phyloP scores from a whole-genome alignment of 1,140 invertebrate genomes.

The Apis cerana region DNA sequence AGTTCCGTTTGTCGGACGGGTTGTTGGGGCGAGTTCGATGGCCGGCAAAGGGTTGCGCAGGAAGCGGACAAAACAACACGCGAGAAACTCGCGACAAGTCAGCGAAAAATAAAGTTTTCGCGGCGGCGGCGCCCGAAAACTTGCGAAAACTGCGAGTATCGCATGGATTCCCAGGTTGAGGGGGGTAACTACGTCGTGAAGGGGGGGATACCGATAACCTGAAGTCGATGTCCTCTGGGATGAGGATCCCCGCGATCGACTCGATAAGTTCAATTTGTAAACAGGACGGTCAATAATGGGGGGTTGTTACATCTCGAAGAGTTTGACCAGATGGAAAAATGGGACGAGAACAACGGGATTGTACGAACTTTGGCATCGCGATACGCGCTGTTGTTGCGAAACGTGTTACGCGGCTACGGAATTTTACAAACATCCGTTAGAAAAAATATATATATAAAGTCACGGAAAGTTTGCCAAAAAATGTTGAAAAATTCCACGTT shows the following conservation, averaged over 20 bases:
- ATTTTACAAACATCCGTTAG: no score
- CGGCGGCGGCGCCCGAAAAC: slow-evolving; percentile 70
- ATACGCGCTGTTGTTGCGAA: slow-evolving; percentile 32
- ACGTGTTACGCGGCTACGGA: no score
- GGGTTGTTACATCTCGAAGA: slow-evolving; percentile 65
- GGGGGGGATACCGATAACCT: slow-evolving; percentile 47
- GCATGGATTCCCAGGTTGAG: slow-evolving; percentile 39
- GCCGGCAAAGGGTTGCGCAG: slow-evolving; percentile 11
- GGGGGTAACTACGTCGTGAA: slow-evolving; percentile 13
- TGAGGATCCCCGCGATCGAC: slow-evolving; percentile 49
- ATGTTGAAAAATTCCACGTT: background rate
- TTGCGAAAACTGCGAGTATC: slow-evolving; percentile 70
- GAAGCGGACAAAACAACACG: slow-evolving; percentile 73
- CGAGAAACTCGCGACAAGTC: slow-evolving; percentile 69
- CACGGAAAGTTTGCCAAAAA: background rate
- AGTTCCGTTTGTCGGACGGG: slow-evolving; percentile 41
- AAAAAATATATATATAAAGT: background rate
- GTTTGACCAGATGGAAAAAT: background rate
- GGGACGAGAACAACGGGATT: slow-evolving; percentile 29
- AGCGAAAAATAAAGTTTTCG: slow-evolving; percentile 76
- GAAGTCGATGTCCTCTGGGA: slow-evolving; percentile 61
- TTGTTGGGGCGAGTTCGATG: slow-evolving; percentile 62
- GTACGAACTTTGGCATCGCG: slow-evolving; percentile 43
- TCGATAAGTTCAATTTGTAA: slow-evolving; percentile 72
- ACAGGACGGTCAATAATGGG: slow-evolving; percentile 73